Conservation (phyloP, 2,113 vertebrate genomes). For the Piprites chloris region DNA sequence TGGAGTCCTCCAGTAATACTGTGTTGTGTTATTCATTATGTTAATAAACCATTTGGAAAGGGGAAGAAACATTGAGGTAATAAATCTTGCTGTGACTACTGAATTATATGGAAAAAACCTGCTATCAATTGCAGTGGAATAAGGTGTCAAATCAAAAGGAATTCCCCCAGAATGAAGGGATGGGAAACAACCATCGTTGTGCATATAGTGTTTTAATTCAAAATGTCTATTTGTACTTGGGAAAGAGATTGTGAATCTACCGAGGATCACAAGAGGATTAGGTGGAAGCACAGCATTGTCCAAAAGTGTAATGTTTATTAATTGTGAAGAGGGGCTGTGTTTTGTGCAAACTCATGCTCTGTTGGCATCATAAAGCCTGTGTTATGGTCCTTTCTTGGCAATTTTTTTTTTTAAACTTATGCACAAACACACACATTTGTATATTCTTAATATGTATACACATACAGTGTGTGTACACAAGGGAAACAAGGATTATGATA, state of each 20-base stretch:
- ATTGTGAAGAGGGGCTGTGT: background rate
- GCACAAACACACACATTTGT: background rate
- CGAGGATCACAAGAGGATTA: background rate
- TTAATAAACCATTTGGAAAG: conserved; percentile 3
- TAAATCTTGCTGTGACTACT: background rate
- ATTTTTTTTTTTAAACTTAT: background rate
- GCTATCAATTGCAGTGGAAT: background rate
- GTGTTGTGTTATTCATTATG: background rate
- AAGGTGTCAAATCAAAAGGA: background rate
- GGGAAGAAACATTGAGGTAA: background rate
- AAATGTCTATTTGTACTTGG: background rate
- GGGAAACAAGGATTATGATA: background rate
- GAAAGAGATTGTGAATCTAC: background rate
- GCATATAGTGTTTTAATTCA: background rate
- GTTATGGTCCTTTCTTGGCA: background rate
- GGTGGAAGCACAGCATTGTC: background rate
- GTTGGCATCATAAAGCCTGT: background rate
- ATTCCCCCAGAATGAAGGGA: background rate
- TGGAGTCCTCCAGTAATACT: background rate
- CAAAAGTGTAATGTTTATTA: background rate
- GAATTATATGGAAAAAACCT: background rate
- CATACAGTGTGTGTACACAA: background rate
- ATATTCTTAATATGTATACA: background rate
- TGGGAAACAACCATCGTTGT: background rate
- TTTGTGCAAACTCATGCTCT: background rate